phyloP scores from a whole-genome alignment of 1,140 invertebrate species.

The Drosophila tristis region DNA sequence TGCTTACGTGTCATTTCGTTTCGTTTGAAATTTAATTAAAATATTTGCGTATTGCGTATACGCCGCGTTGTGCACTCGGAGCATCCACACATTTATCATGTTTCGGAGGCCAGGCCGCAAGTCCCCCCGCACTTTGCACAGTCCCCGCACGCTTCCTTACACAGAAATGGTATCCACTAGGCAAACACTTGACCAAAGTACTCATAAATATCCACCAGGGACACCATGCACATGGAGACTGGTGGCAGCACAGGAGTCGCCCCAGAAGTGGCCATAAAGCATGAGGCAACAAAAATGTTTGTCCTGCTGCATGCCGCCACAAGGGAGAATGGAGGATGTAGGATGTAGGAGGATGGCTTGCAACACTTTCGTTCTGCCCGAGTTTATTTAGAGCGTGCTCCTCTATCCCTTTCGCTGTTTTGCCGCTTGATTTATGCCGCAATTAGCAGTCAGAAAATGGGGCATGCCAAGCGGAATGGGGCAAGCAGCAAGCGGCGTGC shows the following conservation, averaged over 20 bases:
- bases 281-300: conserved; percentile 12
- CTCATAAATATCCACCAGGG: conserved; percentile 40
- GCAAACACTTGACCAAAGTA: conserved; percentile 44
- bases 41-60: conserved; percentile 73
- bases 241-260: neutral
- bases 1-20: conserved; percentile 13
- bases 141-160: too few relatives aligned
- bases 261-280: conserved; percentile 34
- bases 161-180: too few relatives aligned
- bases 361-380: conserved; percentile 47
- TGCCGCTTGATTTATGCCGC: conserved; percentile 78
- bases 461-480: conserved; percentile 12
- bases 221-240: neutral
- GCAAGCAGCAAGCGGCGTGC: conserved; percentile 33
- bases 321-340: too few relatives aligned
- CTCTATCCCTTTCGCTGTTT: conserved; percentile 22
- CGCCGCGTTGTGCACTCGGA: conserved; percentile 33
- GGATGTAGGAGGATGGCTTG: conserved; percentile 1
- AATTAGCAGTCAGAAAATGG: conserved; percentile 63
- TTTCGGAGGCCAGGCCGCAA: conserved; percentile 35
- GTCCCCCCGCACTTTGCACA: neutral
- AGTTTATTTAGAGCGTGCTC: conserved; percentile 70
- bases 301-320: conserved; percentile 8
- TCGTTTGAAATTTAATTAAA: conserved; percentile 74
- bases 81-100: conserved; percentile 33